Base-by-base conservation (phyloP, 2,113 vertebrate genomes). In the Nicator chloris region DNA sequence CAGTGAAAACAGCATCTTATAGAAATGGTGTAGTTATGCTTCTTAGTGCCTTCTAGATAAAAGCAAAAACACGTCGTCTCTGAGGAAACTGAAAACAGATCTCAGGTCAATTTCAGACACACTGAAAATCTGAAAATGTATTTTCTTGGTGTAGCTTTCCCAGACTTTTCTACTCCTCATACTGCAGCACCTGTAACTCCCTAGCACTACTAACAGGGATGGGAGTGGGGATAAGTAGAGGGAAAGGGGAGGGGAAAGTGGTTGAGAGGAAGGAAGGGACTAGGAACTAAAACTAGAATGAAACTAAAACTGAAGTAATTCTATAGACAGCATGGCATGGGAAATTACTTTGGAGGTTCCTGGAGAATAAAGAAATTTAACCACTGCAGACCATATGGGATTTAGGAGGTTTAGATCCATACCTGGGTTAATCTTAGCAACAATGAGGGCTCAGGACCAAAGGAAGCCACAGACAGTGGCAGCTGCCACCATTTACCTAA, bases 351-450 rank as follows among this genome's bases (percentile, higher is more conserved):
- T 7, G 68, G 15, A 63, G 9, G 3, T 33, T 84, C 27, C 39
- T 63, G n/a, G 23, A 73, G 47, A 83, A 71, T 57, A 73, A 77
- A 70, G 33, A 61, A 45, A 79, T n/a, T 27, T 47, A 70, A n/a
- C 28, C 0, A 2, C 27, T 57, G 45, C 26, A 73, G 35, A 42
- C 27, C 3, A 50, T 22, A 27, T 8, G 28, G 17, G 30, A 84
- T 19, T 17, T 2, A 0, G 8, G 11, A 71, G 6, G 14, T 54
- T 82, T 91, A 0, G 0, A 20, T 54, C 24, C 23, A 39, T 47
- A 33, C 21, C 33, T 59, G 7, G 7, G 9, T 10, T 50, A 83
- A 69, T 47, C 42, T 53, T 66, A 65, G 24, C 39, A 86, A 60
- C 24, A 64, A 20, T 1, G 5, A 2, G 0, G 10, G 28, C 23